These are phyloP conservation scores for Spilarctia lutea DNA, from an alignment of 2,888 invertebrate species.

Conservation along the genomic window DNA sequence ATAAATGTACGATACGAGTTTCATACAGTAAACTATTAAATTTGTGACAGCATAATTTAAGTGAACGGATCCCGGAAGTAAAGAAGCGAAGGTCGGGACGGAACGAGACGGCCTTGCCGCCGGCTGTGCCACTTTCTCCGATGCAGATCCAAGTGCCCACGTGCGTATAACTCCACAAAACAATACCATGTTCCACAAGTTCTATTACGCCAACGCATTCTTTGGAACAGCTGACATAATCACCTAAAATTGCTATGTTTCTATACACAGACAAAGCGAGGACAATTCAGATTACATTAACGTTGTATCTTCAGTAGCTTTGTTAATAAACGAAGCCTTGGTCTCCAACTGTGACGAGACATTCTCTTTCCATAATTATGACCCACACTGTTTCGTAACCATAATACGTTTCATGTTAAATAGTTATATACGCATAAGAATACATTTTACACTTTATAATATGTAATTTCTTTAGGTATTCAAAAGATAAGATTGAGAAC, in stretches of 20 bases:
- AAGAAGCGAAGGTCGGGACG: constrained; percentile 76
- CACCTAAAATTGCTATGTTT: constrained; percentile 74
- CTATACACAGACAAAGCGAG: constrained; percentile 67
- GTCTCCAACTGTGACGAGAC: constrained; percentile 72
- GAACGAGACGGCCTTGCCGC: constrained; percentile 80
- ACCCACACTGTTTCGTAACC: constrained; percentile 64
- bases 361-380: constrained; percentile 73
- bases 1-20: background rate
- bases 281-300: constrained; percentile 70
- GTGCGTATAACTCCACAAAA: constrained; percentile 69
- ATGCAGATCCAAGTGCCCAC: constrained; percentile 70
- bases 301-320: constrained; percentile 67
- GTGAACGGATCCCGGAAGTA: constrained; percentile 72
- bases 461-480: background rate
- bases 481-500: background rate
- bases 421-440: constrained; percentile 23
- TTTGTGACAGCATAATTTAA: constrained; percentile 45
- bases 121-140: constrained; percentile 83
- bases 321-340: constrained; percentile 78
- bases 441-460: constrained; percentile 19
- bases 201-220: constrained; percentile 72
- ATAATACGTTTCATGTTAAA: constrained; percentile 49
- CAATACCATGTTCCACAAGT: constrained; percentile 70
- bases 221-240: constrained; percentile 79
- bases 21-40: constrained; percentile 3